Evolutionary conservation across 2,797 vertebrate species (phyloP).

Genomic region (Platyrinchus mystaceus): DNA sequence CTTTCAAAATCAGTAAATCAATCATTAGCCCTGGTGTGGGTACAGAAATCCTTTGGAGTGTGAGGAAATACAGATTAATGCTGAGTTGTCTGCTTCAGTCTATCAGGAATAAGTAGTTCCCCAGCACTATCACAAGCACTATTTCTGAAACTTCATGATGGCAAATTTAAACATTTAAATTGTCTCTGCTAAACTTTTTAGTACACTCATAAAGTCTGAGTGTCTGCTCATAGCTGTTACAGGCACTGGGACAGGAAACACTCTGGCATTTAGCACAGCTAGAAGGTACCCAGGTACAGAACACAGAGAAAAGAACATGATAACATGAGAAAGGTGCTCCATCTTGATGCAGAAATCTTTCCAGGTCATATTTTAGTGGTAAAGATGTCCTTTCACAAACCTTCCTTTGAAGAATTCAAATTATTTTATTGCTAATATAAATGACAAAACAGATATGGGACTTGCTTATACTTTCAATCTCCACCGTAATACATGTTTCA

Average conservation of each 20-base stretch:
- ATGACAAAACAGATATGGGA: background rate
- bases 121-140: background rate
- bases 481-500: slow-evolving; percentile 63
- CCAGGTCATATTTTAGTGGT: background rate
- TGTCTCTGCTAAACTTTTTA: background rate
- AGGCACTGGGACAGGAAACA: background rate
- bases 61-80: background rate
- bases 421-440: background rate
- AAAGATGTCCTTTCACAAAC: background rate
- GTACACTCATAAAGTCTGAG: background rate
- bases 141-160: background rate
- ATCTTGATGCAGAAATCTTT: background rate
- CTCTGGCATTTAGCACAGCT: background rate
- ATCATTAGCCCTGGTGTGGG: background rate
- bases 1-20: background rate
- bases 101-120: background rate
- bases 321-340: background rate
- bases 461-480: slow-evolving; percentile 48
- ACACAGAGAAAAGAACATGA: no score
- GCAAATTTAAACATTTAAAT: background rate
- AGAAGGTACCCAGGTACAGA: background rate
- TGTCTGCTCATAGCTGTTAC: rapidly evolving
- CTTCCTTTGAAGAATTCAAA: slow-evolving; percentile 14
- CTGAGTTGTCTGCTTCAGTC: background rate
- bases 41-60: background rate